These are phyloP conservation scores for Nomia melanderi DNA, from an alignment of 1,140 invertebrate species.

Conservation along the genomic window DNA sequence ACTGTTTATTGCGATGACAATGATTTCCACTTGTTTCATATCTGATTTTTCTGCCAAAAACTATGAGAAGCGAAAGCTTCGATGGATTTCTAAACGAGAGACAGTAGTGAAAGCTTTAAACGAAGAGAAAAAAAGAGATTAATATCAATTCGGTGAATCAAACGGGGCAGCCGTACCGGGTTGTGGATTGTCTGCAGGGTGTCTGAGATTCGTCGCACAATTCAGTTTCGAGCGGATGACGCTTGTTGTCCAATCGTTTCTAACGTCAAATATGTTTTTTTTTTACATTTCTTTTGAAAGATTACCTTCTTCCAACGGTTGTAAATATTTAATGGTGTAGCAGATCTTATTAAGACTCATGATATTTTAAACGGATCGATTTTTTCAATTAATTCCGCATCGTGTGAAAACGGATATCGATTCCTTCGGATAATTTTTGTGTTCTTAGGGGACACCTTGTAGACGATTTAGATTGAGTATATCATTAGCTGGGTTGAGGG, in stretches of 20 bases:
- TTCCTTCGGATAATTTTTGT: too few relatives aligned
- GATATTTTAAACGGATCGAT: too few relatives aligned
- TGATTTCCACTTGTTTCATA: slow-evolving; percentile 9
- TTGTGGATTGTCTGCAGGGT: slow-evolving; percentile 55
- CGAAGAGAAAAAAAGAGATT: not conserved
- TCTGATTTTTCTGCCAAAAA: slow-evolving; percentile 4
- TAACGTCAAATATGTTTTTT: not conserved
- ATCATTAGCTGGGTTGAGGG: slow-evolving; percentile 77
- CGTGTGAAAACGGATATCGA: too few relatives aligned
- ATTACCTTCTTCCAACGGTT: too few relatives aligned
- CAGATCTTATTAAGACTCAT: too few relatives aligned
- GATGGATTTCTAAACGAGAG: not conserved
- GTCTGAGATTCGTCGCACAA: slow-evolving; percentile 27
- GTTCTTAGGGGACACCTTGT: slow-evolving; percentile 46
- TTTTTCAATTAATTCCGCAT: too few relatives aligned
- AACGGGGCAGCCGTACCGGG: slow-evolving; percentile 39
- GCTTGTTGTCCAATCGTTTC: too few relatives aligned
- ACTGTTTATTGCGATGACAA: slow-evolving; percentile 11
- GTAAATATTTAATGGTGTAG: too few relatives aligned
- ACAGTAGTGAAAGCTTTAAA: slow-evolving; percentile 28
- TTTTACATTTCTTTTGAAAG: too few relatives aligned
- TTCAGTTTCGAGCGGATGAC: not conserved
- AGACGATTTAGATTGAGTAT: slow-evolving; percentile 58
- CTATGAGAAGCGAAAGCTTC: not conserved
- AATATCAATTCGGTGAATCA: slow-evolving; percentile 25